These are phyloP conservation scores for Lepidiolamprologus cunningtoni DNA, from an alignment of 2,113 vertebrate genomes.

Conservation along the genomic window DNA sequence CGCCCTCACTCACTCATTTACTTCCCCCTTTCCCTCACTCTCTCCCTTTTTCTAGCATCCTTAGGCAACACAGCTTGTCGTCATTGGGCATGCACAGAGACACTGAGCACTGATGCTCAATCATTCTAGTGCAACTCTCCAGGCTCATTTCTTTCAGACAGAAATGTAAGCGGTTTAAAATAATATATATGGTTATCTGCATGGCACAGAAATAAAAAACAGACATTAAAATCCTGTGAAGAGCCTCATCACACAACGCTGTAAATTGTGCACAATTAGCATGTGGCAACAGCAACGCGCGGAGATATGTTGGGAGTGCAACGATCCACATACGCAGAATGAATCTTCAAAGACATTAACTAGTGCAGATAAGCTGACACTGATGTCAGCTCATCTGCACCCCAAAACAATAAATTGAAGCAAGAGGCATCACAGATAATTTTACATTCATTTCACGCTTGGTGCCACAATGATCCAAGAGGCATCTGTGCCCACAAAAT, in stretches of 20 bases:
- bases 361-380: neutral
- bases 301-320: neutral
- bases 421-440: constrained; percentile 42
- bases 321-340: neutral
- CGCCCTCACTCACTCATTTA: neutral
- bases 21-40: neutral
- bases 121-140: constrained; percentile 9
- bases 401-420: constrained; percentile 42
- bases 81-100: constrained; percentile 4
- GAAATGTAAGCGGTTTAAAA: constrained; percentile 16
- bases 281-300: neutral
- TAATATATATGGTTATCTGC: constrained; percentile 8
- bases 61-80: constrained; percentile 27
- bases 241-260: neutral
- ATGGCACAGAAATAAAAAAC: neutral
- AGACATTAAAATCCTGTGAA: neutral
- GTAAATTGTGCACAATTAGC: neutral
- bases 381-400: constrained; percentile 41
- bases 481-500: constrained; percentile 58
- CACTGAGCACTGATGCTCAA: constrained; percentile 23
- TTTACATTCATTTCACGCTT: constrained; percentile 63
- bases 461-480: constrained; percentile 54
- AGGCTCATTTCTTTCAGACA: constrained; percentile 6
- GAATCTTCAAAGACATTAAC: neutral
- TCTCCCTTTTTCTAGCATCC: neutral